A percentile compares a stretch with the other conserved stretches of the same genome.
These are phyloP conservation scores for Tricholaema leucomelas DNA, from an alignment of 2,113 vertebrate species.

Conservation along the genomic window DNA sequence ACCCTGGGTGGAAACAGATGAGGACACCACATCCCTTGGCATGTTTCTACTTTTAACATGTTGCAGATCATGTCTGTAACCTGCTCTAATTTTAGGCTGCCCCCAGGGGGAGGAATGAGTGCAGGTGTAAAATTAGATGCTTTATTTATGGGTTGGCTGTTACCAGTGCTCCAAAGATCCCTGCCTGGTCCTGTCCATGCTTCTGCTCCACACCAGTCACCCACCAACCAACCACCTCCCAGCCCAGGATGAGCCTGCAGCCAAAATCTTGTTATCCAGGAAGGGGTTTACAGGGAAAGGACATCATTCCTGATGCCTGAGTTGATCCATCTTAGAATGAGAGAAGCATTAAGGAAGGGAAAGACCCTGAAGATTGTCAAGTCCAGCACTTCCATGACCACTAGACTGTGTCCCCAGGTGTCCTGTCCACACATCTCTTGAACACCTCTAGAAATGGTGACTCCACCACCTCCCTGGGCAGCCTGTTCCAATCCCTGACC, in stretches of 20 bases:
- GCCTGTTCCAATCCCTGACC: too few species aligned
- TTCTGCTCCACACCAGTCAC: not conserved
- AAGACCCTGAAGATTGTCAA: too few species aligned
- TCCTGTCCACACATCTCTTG: too few species aligned
- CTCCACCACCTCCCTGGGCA: too few species aligned
- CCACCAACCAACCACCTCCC: rapidly evolving
- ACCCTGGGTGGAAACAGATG: not conserved
- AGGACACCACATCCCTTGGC: not conserved
- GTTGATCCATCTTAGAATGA: not conserved
- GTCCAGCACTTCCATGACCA: too few species aligned
- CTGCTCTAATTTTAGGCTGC: slow-evolving; percentile 45
- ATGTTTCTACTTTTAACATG: not conserved
- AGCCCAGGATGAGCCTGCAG: not conserved
- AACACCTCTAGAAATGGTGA: too few species aligned
- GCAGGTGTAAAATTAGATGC: slow-evolving; percentile 60
- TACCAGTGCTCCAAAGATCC: not conserved
- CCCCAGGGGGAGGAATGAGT: not conserved
- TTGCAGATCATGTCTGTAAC: not conserved
- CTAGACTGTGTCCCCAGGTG: too few species aligned
- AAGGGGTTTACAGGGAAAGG: not conserved
- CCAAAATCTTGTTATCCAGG: not conserved
- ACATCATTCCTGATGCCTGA: not conserved
- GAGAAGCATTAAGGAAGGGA: too few species aligned
- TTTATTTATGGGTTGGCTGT: slow-evolving; percentile 48
- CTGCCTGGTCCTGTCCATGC: rapidly evolving